Conservation (phyloP, 2,113 vertebrate species). For the Bubalus kerabau region DNA sequence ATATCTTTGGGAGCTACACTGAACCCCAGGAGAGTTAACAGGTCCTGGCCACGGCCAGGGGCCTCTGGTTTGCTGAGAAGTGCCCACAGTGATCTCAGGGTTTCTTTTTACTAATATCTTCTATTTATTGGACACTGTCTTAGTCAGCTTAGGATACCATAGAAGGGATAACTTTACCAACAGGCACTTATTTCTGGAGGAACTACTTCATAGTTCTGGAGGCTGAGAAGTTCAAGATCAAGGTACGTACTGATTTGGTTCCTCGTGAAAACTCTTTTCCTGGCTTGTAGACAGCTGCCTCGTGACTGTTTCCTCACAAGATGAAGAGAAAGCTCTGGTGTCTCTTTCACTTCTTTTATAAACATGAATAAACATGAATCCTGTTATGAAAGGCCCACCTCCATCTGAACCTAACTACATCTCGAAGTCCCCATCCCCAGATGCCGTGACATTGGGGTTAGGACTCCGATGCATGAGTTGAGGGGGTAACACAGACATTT, state of each 20-base stretch:
- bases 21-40: neutral
- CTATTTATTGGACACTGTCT: neutral
- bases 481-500: neutral
- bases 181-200: neutral
- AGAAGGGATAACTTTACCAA: neutral
- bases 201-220: neutral
- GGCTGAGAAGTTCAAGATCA: neutral
- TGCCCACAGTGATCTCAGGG: rapidly evolving
- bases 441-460: neutral
- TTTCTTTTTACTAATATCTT: neutral
- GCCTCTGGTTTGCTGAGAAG: neutral
- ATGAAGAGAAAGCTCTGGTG: neutral
- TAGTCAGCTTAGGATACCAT: neutral
- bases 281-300: neutral
- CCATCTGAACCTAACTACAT: neutral
- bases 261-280: neutral
- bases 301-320: neutral
- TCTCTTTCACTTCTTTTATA: neutral
- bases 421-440: neutral
- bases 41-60: neutral
- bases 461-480: neutral
- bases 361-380: too few species aligned
- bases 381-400: neutral
- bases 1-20: neutral
- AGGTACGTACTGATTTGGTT: neutral